Base-by-base conservation (phyloP, 2,888 invertebrate genomes). In the Amphipyra tragopoginis region DNA sequence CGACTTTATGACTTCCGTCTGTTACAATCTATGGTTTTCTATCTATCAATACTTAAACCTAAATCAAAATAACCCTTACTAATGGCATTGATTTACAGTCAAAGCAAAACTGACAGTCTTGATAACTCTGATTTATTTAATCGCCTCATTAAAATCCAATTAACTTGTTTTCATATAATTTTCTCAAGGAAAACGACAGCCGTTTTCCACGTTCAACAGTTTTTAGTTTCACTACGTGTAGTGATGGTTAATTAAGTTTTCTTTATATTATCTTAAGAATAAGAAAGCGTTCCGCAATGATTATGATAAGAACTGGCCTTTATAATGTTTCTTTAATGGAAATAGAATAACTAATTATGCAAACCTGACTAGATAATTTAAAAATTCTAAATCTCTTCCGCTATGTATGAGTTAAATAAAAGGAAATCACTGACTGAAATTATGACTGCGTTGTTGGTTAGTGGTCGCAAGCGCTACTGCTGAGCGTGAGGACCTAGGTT, bases 221-320 rank as follows among this genome's bases (percentile, higher is more conserved):
- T 77, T 75, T 69, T 72, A 72, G 60, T 72, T 74, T 74, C 75
- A 62, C 72, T 67, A 45, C 49, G 39, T 56, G 44, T 49, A 33
- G 33, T 40, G 34, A 66, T 66, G 49, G 66, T 48, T 63, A 55
- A 73, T 73, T 74, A 59, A 42, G 38, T 62, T 70, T 60, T 72
- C 62, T 70, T 65, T 53, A 40, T 14, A 43, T 44, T 67, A 52
- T 55, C 49, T 55, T 21, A n/a, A 21, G 38, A 26, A 15, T 6
- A 66, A 52, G 62, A 72, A 72, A 60, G 56, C 33, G 52, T 67
- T 67, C 72, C 45, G 62, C 56, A 48, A 57, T 45, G 47, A 13
- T 49, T 44, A 42, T 34, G 34, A 10, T 43, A 39, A 39, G 26
- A 64, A 63, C 63, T 40, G 50, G 40, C 38, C 38, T 61, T 9